phyloP scores from a whole-genome alignment of 2,888 invertebrate species.

The Molanna angustata region DNA sequence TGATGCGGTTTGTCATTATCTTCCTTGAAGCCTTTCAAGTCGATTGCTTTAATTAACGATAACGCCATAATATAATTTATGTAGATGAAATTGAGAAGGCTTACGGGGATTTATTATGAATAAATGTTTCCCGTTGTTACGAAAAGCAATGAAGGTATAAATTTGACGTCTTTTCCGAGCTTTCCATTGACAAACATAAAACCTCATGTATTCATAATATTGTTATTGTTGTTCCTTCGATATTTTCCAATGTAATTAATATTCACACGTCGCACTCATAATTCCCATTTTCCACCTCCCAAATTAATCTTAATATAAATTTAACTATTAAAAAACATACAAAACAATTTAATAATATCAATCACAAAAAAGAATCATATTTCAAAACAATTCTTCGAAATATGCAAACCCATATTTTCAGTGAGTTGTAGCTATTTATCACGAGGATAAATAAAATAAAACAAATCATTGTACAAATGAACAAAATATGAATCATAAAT shows the following conservation, averaged over 20 bases:
- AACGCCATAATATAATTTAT: slow-evolving; percentile 10
- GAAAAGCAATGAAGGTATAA: slow-evolving; percentile 1
- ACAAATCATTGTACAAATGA: too few relatives aligned
- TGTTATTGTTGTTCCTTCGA: too few relatives aligned
- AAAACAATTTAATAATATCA: too few relatives aligned
- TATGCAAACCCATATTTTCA: too few relatives aligned
- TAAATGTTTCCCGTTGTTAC: slow-evolving; percentile 7
- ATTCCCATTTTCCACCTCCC: slow-evolving; percentile 22
- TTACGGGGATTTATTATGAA: slow-evolving; percentile 9
- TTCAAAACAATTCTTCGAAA: too few relatives aligned
- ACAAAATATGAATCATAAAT: too few relatives aligned
- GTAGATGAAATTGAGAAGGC: slow-evolving; percentile 8
- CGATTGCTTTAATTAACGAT: slow-evolving; percentile 11
- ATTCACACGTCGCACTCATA: slow-evolving; percentile 29
- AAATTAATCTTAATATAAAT: too few relatives aligned
- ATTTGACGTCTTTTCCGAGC: slow-evolving; percentile 12
- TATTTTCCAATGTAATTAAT: slow-evolving; percentile 29
- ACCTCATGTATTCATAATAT: too few relatives aligned
- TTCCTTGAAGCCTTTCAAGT: slow-evolving; percentile 1
- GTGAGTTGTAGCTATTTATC: too few relatives aligned
- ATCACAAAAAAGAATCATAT: too few relatives aligned
- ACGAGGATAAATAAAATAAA: too few relatives aligned
- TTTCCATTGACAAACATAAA: slow-evolving; percentile 13
- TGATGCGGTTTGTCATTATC: slow-evolving; percentile 5
- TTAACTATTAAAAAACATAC: too few relatives aligned